A percentile compares a stretch with the other conserved stretches of the same genome.
Evolutionary conservation across 2,113 vertebrate genomes (phyloP).

Genomic region (Corythaixoides concolor): DNA sequence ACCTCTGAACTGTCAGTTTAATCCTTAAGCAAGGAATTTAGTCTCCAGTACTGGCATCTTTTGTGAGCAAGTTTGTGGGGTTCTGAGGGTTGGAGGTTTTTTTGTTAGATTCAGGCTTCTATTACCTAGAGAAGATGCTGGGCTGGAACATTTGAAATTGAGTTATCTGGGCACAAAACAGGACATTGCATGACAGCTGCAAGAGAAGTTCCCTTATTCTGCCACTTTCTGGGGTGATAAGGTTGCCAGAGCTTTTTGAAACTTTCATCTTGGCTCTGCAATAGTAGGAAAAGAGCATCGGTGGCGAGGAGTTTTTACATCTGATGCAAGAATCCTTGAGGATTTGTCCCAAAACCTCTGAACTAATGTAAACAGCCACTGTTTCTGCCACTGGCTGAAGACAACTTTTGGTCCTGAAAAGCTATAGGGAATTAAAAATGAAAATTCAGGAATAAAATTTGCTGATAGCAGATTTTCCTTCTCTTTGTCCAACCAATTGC

Average conservation of each 20-base stretch:
- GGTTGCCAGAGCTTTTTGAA: background rate
- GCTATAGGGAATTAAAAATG: background rate
- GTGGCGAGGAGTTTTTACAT: background rate
- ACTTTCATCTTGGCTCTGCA: background rate
- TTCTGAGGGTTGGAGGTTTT: background rate
- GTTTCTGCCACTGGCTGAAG: background rate
- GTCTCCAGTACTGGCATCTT: background rate
- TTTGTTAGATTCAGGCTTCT: background rate
- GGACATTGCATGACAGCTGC: accelerated
- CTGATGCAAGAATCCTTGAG: background rate
- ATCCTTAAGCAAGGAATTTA: background rate
- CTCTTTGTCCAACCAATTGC: background rate
- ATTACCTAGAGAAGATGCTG: background rate
- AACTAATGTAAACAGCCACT: background rate
- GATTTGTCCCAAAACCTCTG: background rate
- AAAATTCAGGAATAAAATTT: background rate
- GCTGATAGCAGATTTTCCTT: background rate
- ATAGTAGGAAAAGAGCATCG: background rate
- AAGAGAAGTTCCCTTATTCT: background rate
- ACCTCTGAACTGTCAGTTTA: background rate
- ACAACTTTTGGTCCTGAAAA: background rate
- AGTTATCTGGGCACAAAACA: background rate
- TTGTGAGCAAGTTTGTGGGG: background rate
- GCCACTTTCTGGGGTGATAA: background rate
- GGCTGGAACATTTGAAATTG: background rate